Base-by-base conservation (phyloP, 2,113 vertebrate species). In the Heliornis fulica region DNA sequence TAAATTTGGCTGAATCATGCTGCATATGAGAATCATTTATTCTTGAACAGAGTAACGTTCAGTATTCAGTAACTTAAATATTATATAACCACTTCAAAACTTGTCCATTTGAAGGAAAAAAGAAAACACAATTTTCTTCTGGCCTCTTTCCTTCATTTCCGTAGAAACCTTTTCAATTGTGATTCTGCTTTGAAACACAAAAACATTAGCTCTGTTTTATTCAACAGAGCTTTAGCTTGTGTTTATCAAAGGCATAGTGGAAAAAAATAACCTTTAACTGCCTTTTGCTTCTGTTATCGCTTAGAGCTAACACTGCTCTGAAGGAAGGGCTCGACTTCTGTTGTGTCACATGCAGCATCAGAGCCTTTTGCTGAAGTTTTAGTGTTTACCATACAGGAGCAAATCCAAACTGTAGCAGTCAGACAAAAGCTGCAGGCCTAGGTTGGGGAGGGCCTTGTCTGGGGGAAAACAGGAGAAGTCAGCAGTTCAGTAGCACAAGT, bases 11-110 rank as follows among this genome's bases (percentile, higher is more conserved):
- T 94, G 92, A 96, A 89, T 88, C 71, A 90, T 88, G 94, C 93
- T 92, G 78, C 96, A 97, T 96, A 94, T 97, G 94, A 93, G 89
- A 97, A 82, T 94, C 64, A 97, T 97, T 97, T 97, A 96, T 94
- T 96, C 89, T 95, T 97, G 94, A 97, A 89, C 87, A 71, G 68
- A 86, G 45, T 75, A 93, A 21, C 3, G 9, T 76, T 93, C 84
- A 4, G 15, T 87, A 76, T 91, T 94, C 89, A 26, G 93, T 95
- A 92, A 93, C 90, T 95, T 96, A 96, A 90, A 95, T 90, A 96
- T 96, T 96, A 93, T 96, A 94, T 97, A 97, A 96, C 93, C 74
- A 68, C 91, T 96, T 94, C 83, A 97, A 93, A 96, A 82, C 92
- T 94, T 89, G 90, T 92, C 51, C 71, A 60, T 94, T 96, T 96